Percentiles rank a stretch among this genome's conserved stretches.
phyloP scores from a whole-genome alignment of 2,797 vertebrate genomes.

The Protonibea diacanthus region DNA sequence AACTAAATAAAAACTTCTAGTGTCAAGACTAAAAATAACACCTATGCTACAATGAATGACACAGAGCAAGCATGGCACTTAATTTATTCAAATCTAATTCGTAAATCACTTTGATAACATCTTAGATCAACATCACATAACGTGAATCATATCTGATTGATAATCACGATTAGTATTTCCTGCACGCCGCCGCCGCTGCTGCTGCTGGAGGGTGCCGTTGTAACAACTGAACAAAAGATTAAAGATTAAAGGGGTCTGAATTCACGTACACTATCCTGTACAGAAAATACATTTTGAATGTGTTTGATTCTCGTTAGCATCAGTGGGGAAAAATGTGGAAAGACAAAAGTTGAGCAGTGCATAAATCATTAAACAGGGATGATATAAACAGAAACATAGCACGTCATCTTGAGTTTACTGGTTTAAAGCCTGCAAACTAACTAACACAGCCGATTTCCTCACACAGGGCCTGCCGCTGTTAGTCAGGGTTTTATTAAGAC shows the following conservation, averaged over 20 bases:
- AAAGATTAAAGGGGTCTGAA: slow-evolving; percentile 45
- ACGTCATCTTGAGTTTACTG: slow-evolving; percentile 1
- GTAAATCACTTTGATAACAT: slow-evolving; percentile 68
- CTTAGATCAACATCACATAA: slow-evolving; percentile 49
- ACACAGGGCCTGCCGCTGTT: not conserved
- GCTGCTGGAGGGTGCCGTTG: slow-evolving; percentile 29
- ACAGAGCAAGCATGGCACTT: slow-evolving; percentile 78
- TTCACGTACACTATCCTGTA: slow-evolving; percentile 28
- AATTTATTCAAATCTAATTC: slow-evolving; percentile 84
- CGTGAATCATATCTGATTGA: slow-evolving; percentile 55
- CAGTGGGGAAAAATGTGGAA: slow-evolving; percentile 15
- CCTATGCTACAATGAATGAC: slow-evolving; percentile 16
- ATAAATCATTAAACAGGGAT: slow-evolving; percentile 31
- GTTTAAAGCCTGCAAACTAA: slow-evolving; percentile 28
- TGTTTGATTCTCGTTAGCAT: slow-evolving; percentile 46
- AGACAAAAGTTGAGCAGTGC: slow-evolving; percentile 37
- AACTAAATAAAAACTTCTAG: not conserved
- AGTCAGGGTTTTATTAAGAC: slow-evolving; percentile 13
- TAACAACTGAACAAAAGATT: slow-evolving; percentile 58
- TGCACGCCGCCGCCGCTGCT: slow-evolving; percentile 22
- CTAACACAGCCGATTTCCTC: slow-evolving; percentile 19
- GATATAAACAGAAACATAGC: slow-evolving; percentile 41
- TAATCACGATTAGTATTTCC: slow-evolving; percentile 64
- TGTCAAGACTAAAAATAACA: not conserved
- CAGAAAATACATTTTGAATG: slow-evolving; percentile 50